A percentile compares a stretch with the other conserved stretches of the same genome.
Conservation (phyloP, 2,888 invertebrate genomes). For the Apocheima hispidaria region DNA sequence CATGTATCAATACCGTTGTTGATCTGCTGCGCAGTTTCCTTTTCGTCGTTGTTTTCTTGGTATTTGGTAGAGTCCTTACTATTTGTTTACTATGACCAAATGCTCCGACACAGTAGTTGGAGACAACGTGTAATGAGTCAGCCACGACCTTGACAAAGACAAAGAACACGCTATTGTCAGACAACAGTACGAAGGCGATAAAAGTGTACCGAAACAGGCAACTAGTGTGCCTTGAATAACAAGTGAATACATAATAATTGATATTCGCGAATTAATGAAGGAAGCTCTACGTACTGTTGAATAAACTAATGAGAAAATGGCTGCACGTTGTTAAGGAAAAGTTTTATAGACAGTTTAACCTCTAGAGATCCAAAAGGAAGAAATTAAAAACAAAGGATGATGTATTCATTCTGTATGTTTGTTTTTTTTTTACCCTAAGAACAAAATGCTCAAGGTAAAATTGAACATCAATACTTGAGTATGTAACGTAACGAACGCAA, state of each 20-base stretch:
- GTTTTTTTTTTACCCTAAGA: no score
- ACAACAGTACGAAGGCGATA: slow-evolving; percentile 69
- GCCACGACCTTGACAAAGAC: slow-evolving; percentile 76
- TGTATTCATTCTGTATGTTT: no score
- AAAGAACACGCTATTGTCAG: slow-evolving; percentile 71
- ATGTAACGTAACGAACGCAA: not conserved
- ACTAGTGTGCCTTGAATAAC: slow-evolving; percentile 63
- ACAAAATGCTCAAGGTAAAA: not conserved
- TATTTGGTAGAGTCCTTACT: slow-evolving; percentile 5
- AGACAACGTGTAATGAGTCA: slow-evolving; percentile 51
- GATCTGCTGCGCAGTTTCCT: not conserved
- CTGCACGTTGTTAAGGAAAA: not conserved
- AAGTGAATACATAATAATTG: slow-evolving; percentile 54
- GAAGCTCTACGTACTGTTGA: slow-evolving; percentile 38
- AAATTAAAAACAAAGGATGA: not conserved
- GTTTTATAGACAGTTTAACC: not conserved
- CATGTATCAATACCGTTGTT: not conserved
- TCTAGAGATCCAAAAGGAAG: not conserved
- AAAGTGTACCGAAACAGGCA: slow-evolving; percentile 72
- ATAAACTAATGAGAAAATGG: slow-evolving; percentile 22
- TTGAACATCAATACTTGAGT: not conserved
- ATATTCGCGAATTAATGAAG: slow-evolving; percentile 62
- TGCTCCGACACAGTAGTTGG: slow-evolving; percentile 16
- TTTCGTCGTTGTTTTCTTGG: not conserved
- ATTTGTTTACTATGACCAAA: slow-evolving; percentile 30